Evolutionary conservation across 2,113 vertebrate genomes (phyloP).

Genomic region (Oreochromis spilurus): DNA sequence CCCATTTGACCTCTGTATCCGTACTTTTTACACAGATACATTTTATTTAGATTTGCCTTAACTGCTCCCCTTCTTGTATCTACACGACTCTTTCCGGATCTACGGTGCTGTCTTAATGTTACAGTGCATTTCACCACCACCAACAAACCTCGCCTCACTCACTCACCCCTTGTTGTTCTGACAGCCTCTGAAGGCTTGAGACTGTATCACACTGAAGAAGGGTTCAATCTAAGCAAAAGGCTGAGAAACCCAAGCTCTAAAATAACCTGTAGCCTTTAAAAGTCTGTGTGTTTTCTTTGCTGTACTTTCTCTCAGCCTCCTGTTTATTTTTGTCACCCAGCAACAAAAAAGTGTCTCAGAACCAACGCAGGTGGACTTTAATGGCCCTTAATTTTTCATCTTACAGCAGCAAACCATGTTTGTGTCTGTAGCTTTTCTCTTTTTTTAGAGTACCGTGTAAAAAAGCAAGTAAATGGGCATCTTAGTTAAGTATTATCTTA

Average conservation of each 20-base stretch:
- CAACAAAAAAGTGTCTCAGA: neutral
- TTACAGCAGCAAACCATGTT: neutral
- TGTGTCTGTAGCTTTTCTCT: neutral
- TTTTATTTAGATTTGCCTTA: conserved; percentile 10
- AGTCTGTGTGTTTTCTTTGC: neutral
- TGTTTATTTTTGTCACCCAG: neutral
- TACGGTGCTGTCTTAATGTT: neutral
- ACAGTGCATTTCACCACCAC: neutral
- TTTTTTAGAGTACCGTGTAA: neutral
- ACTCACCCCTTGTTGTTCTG: neutral
- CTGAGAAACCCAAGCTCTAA: neutral
- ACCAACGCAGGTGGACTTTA: neutral
- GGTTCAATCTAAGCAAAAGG: neutral
- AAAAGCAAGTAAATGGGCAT: neutral
- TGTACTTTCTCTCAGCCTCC: neutral
- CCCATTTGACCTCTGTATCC: neutral
- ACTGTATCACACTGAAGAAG: neutral
- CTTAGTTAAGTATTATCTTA: neutral
- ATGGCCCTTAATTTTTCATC: neutral
- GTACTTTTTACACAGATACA: neutral
- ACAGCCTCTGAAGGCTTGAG: neutral
- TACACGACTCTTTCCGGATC: neutral
- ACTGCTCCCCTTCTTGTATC: neutral
- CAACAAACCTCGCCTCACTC: neutral
- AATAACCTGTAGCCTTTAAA: neutral